Conservation (phyloP, 1,140 invertebrate species). For the Microplitis demolitor region DNA sequence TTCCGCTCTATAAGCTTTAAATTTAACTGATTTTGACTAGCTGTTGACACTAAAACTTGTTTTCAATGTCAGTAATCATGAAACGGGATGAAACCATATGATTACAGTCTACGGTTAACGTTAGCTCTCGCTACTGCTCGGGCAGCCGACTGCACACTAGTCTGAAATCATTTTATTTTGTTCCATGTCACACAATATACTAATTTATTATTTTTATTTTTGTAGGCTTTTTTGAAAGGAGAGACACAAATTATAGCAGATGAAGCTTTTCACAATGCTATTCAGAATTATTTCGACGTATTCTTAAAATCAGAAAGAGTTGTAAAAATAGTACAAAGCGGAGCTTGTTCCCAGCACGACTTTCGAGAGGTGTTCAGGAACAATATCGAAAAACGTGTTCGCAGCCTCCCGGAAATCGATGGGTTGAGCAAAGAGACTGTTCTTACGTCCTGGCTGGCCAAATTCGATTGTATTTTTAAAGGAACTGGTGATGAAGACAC, state of each 20-base stretch:
- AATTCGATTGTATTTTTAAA: conserved; percentile 99
- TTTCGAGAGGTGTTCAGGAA: conserved; percentile 98
- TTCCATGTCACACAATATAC: not conserved
- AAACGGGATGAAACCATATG: no score
- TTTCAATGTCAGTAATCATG: no score
- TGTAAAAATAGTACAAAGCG: conserved; percentile 92
- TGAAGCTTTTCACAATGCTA: conserved; percentile 98
- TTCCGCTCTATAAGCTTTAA: no score
- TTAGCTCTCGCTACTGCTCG: no score
- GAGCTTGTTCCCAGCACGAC: conserved; percentile 97
- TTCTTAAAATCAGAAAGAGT: conserved; percentile 97
- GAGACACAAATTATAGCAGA: conserved; percentile 98
- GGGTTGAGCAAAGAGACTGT: conserved; percentile 99
- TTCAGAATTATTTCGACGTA: conserved; percentile 96
- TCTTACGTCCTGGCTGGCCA: conserved; percentile 98
- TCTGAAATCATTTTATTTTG: no score
- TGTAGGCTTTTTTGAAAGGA: conserved; percentile 86
- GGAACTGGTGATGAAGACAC: conserved; percentile 87
- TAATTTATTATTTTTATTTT: conserved; percentile 12
- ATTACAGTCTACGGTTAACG: no score
- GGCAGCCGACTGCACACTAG: no score
- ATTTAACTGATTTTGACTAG: no score
- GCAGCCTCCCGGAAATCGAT: conserved; percentile 97
- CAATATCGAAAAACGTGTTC: conserved; percentile 95
- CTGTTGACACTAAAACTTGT: no score